phyloP scores from a whole-genome alignment of 2,113 vertebrate species.

The Elephantulus edwardii region DNA sequence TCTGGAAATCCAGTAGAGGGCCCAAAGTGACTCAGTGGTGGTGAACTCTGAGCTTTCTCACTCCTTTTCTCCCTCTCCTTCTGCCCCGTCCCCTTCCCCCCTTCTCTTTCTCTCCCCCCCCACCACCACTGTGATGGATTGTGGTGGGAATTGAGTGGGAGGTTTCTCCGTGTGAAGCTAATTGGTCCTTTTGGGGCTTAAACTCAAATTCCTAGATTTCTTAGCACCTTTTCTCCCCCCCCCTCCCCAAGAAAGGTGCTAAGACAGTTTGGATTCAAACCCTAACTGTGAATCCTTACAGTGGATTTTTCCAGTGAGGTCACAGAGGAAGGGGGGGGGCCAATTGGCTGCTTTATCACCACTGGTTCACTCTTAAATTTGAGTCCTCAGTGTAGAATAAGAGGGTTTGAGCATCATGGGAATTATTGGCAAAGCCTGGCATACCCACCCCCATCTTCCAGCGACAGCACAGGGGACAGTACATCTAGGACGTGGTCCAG shows the following conservation, averaged over 20 bases:
- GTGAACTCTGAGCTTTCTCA: no score
- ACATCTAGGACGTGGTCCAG: no score
- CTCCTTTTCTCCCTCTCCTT: no score
- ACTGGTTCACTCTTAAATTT: not conserved
- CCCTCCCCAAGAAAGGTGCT: not conserved
- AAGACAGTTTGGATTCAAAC: not conserved
- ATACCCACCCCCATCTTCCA: not conserved
- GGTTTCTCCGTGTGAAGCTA: not conserved
- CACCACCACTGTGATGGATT: not conserved
- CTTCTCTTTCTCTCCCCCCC: not conserved
- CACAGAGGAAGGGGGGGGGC: no score
- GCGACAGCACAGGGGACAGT: not conserved
- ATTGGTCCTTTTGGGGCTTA: not conserved
- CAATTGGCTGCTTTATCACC: not conserved
- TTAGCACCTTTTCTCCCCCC: slow-evolving; percentile 24
- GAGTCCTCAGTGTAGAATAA: not conserved
- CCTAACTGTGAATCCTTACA: not conserved
- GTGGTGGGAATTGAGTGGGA: not conserved
- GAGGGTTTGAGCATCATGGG: rapidly evolving
- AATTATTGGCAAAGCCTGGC: not conserved
- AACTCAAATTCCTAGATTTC: not conserved
- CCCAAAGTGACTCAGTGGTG: no score
- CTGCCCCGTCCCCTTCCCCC: no score
- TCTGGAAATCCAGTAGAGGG: no score
- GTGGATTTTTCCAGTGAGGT: not conserved